Percentiles rank a stretch among this genome's conserved stretches.
phyloP scores from a whole-genome alignment of 1,140 invertebrate genomes.

The Drosophila ohnishii region DNA sequence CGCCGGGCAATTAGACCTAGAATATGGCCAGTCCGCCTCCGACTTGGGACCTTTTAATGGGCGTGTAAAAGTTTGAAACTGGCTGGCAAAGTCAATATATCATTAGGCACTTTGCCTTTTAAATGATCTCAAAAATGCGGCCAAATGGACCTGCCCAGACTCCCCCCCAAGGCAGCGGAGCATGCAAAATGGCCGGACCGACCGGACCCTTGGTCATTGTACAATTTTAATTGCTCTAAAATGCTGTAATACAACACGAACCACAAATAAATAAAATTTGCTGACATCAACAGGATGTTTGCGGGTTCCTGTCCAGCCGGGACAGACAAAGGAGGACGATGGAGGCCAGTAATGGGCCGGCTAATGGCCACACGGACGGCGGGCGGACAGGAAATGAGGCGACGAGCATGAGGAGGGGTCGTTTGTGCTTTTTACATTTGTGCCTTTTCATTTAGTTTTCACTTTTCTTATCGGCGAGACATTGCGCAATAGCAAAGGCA shows the following conservation, averaged over 20 bases:
- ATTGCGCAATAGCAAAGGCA: conserved; percentile 54
- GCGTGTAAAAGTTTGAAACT: conserved; percentile 38
- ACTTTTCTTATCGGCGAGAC: conserved; percentile 65
- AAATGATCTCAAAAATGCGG: conserved; percentile 66
- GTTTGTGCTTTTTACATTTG: conserved; percentile 65
- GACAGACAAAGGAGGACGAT: conserved; percentile 5
- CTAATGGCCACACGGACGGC: conserved; percentile 53
- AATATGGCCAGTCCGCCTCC: conserved; percentile 9
- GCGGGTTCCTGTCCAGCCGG: conserved; percentile 59
- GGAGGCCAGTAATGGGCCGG: conserved; percentile 49
- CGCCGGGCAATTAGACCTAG: conserved; percentile 31
- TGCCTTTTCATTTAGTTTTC: conserved; percentile 71
- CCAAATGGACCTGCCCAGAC: conserved; percentile 45
- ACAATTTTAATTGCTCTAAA: conserved; percentile 81
- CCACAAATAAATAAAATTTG: conserved; percentile 82
- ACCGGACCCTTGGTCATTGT: conserved; percentile 49
- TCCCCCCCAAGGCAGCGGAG: background rate
- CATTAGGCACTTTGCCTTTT: conserved; percentile 64
- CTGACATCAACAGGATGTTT: conserved; percentile 81
- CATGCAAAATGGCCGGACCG: conserved; percentile 33
- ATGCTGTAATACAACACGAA: conserved; percentile 80
- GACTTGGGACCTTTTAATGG: conserved; percentile 6
- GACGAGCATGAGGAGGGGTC: conserved; percentile 38
- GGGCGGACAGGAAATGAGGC: conserved; percentile 52
- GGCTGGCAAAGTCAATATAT: conserved; percentile 67